Evolutionary conservation across 2,797 vertebrate genomes (phyloP).

Genomic region (Garrulus glandarius): DNA sequence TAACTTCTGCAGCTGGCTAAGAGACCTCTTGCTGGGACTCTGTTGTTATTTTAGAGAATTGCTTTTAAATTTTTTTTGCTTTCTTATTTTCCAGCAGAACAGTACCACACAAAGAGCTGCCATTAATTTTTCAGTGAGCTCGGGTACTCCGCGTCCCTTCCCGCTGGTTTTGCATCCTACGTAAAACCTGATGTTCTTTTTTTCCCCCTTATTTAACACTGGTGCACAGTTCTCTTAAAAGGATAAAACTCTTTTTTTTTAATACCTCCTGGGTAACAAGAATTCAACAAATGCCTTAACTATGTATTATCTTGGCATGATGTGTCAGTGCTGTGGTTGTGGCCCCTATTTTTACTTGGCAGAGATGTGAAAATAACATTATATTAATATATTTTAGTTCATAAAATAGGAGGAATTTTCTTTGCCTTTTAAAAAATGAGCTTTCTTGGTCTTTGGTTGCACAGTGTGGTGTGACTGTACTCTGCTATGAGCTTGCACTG

Average conservation of each 20-base stretch:
- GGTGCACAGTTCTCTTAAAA: background rate
- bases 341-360: background rate
- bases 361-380: background rate
- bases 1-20: conserved; percentile 15
- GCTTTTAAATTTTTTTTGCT: background rate
- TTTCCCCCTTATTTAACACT: background rate
- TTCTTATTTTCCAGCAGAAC: background rate
- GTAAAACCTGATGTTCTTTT: background rate
- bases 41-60: background rate
- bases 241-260: background rate
- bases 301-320: background rate
- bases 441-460: background rate
- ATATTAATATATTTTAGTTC: background rate
- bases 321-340: background rate
- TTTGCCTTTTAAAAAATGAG: background rate
- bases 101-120: background rate
- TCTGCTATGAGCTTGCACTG: background rate
- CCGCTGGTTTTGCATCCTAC: background rate
- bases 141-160: background rate
- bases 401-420: background rate
- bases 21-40: conserved; percentile 12
- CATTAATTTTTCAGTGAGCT: conserved; percentile 2
- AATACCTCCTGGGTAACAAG: background rate
- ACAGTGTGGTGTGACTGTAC: background rate
- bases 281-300: background rate